These are phyloP conservation scores for Cirrhinus molitorella DNA, from an alignment of 2,797 vertebrate species.

Conservation along the genomic window DNA sequence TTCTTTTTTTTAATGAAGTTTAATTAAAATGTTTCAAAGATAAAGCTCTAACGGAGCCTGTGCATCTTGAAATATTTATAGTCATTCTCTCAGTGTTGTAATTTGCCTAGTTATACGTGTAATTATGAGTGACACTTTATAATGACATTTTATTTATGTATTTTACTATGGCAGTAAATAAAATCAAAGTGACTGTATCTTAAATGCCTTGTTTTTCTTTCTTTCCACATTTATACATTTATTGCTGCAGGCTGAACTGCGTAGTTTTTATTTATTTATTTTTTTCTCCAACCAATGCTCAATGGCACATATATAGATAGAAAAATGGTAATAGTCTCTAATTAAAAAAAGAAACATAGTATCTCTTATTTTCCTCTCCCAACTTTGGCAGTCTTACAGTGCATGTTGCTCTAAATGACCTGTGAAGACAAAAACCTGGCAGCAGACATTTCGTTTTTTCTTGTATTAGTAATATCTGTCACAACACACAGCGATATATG, in stretches of 20 bases:
- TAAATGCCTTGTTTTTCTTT: background rate
- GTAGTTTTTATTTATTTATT: background rate
- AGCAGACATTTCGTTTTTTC: background rate
- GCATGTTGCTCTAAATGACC: background rate
- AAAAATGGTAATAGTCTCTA: background rate
- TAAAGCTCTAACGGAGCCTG: background rate
- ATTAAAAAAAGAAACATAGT: no score
- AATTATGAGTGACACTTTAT: background rate
- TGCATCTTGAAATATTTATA: background rate
- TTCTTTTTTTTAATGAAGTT: background rate
- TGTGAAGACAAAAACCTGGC: background rate
- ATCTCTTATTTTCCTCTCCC: background rate
- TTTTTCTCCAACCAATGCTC: no score
- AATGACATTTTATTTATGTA: background rate
- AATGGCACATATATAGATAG: background rate
- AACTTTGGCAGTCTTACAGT: background rate
- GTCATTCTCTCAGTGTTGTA: background rate
- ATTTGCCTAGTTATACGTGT: background rate
- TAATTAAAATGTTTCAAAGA: background rate
- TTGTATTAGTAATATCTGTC: background rate
- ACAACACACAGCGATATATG: constrained; percentile 23
- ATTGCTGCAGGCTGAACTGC: background rate
- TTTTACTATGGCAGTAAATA: background rate
- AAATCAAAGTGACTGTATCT: background rate
- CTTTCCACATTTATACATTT: background rate